phyloP scores from a whole-genome alignment of 2,888 invertebrate species.

The Drosophila austrosaltans region DNA sequence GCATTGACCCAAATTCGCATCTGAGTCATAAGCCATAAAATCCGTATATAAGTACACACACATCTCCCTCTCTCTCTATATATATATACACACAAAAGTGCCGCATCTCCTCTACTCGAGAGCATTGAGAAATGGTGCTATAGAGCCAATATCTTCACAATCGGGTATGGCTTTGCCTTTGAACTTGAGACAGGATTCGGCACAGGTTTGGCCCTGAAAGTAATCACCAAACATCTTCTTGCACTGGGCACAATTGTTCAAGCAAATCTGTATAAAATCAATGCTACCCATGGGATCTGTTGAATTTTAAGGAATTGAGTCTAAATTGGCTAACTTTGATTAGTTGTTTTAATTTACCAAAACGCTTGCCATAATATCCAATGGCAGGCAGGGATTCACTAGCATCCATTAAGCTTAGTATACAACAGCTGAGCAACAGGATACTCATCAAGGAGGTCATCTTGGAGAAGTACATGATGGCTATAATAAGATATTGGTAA shows the following conservation, averaged over 20 bases:
- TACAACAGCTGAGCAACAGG: constrained; percentile 52
- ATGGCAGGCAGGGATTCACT: constrained; percentile 78
- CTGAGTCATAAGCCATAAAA: constrained; percentile 58
- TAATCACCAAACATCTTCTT: constrained; percentile 94
- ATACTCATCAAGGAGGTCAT: constrained; percentile 51
- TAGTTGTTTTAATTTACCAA: constrained; percentile 69
- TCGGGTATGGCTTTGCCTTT: constrained; percentile 93
- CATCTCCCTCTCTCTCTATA: not conserved
- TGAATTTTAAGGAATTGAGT: not conserved
- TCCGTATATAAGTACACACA: constrained; percentile 33
- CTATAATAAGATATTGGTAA: not conserved
- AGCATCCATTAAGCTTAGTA: constrained; percentile 58
- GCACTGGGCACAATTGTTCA: constrained; percentile 94
- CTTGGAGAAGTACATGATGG: constrained; percentile 61
- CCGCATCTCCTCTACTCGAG: constrained; percentile 82
- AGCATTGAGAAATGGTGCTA: constrained; percentile 90
- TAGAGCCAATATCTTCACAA: constrained; percentile 92
- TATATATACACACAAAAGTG: not conserved
- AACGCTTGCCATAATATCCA: constrained; percentile 81
- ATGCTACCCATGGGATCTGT: constrained; percentile 82
- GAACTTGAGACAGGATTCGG: constrained; percentile 92
- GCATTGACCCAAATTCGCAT: constrained; percentile 67
- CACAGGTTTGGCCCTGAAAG: constrained; percentile 94
- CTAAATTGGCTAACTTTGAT: too few relatives aligned
- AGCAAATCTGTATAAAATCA: constrained; percentile 88